These are phyloP conservation scores for Chymomyza amoena DNA, from an alignment of 2,888 invertebrate genomes.

Conservation along the genomic window DNA sequence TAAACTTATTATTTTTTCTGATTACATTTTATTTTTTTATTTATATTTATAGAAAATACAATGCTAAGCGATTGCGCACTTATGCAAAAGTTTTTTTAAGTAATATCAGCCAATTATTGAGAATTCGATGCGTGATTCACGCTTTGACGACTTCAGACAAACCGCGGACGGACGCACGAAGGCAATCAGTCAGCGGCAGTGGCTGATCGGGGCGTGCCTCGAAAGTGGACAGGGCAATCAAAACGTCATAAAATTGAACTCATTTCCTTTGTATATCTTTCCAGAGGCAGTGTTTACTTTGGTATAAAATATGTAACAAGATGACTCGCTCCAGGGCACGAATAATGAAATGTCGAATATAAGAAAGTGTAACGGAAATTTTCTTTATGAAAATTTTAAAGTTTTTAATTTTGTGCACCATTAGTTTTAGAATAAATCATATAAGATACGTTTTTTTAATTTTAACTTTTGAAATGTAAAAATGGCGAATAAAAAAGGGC, in stretches of 20 bases:
- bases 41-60: conserved; percentile 1
- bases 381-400: too few relatives aligned
- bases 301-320: not conserved
- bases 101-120: not conserved
- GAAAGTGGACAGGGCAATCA: conserved; percentile 18
- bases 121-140: not conserved
- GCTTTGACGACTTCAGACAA: conserved; percentile 6
- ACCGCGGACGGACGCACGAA: conserved; percentile 21
- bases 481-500: too few relatives aligned
- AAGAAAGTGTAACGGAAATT: not conserved
- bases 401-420: too few relatives aligned
- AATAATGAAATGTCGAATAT: not conserved
- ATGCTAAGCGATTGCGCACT: conserved; percentile 12
- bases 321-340: not conserved
- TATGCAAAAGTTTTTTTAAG: conserved; percentile 16
- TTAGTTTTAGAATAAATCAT: too few relatives aligned
- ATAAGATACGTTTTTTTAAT: too few relatives aligned
- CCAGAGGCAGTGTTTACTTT: conserved; percentile 12
- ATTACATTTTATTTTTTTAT: not conserved
- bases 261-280: conserved; percentile 38
- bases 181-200: not conserved
- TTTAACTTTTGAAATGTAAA: too few relatives aligned
- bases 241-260: conserved; percentile 56
- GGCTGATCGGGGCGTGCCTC: not conserved
- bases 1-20: not conserved